Base-by-base conservation (phyloP, 2,888 invertebrate genomes). In the Pseudeuparius sepicola region DNA sequence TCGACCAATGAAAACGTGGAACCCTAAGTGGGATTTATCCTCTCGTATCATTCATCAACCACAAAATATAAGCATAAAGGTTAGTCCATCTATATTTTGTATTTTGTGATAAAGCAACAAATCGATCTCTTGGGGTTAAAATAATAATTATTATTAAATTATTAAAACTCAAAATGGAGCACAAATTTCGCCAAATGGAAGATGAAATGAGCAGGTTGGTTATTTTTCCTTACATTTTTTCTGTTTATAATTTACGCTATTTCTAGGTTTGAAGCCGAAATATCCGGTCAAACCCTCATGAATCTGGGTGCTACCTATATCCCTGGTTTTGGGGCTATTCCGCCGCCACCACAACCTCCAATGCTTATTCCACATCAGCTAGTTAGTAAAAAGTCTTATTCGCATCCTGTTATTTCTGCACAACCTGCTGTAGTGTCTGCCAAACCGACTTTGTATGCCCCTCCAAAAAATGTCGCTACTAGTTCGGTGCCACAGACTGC, bases 231-330 rank as follows among this genome's bases (percentile, higher is more conserved):
- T 36, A 15, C 24, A 10, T 26, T 6, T 26, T 9, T 26, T 28
- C 4, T 28, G 12, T 35, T 61, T 60, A n/a, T 48, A 85, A n/a
- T n/a, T n/a, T n/a, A n/a, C n/a, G n/a, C n/a, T n/a, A n/a, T n/a
- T n/a, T n/a, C n/a, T n/a, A n/a, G 88, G 52, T 89, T 89, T 56
- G 89, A 89, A 56, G 87, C 87, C 2, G 89, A 89, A 66, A 87
- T 89, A 48, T 80, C 84, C 0, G 74, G 77, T 9, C 67, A 70
- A 20, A 67, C 71, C 4, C 75, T 86, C 24, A 71, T 78, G 44
- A 79, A 82, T 0, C 87, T 78, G 50, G 45, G 45, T 13, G 46
- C 49, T n/a, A 35, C 46, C 10, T 49, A 41, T 37, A 41, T 63
- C 31, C 55, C 67, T 0, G 57, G 56, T 10, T 73, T 70, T 42